phyloP scores from a whole-genome alignment of 2,888 invertebrate genomes.

The Prosopocoilus inquinatus region DNA sequence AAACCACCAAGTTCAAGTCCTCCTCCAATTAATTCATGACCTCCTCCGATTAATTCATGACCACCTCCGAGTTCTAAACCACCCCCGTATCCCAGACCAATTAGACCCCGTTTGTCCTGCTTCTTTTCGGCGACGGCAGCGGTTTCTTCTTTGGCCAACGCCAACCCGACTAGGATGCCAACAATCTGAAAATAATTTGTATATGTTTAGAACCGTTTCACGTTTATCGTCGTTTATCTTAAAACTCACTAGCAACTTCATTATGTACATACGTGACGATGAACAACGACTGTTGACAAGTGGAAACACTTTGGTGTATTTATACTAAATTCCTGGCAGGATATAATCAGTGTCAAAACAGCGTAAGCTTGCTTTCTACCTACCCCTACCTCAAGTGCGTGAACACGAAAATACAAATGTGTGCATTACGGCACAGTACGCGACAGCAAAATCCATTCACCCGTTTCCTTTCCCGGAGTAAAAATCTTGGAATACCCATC shows the following conservation, averaged over 20 bases:
- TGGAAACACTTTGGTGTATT: conserved; percentile 13
- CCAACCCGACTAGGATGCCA: conserved; percentile 19
- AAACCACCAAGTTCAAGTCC: conserved; percentile 11
- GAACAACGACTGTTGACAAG: conserved; percentile 20
- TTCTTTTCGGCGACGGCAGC: conserved; percentile 33
- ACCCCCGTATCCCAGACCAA: conserved; percentile 35
- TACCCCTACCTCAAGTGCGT: conserved; percentile 10
- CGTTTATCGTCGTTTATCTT: too few species aligned
- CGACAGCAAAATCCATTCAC: neutral
- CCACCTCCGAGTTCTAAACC: conserved; percentile 28
- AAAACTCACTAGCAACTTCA: conserved; percentile 19
- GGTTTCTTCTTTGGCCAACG: conserved; percentile 15
- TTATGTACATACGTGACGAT: conserved; percentile 11
- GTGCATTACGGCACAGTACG: conserved; percentile 1
- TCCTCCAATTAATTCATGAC: too few species aligned
- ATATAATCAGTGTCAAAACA: conserved; percentile 17
- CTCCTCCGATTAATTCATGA: conserved; percentile 28
- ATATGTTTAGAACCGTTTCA: too few species aligned
- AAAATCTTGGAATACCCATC: neutral
- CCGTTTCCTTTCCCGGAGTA: neutral
- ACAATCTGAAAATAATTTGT: conserved; percentile 12
- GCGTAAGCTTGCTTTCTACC: conserved; percentile 18
- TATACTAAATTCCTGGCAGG: conserved; percentile 17
- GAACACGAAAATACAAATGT: conserved; percentile 10
- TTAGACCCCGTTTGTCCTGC: conserved; percentile 41